Evolutionary conservation across 2,797 vertebrate genomes (phyloP), one percentile per base, ranked within the genome.

Genomic region (Epinephelus malabaricus): DNA sequence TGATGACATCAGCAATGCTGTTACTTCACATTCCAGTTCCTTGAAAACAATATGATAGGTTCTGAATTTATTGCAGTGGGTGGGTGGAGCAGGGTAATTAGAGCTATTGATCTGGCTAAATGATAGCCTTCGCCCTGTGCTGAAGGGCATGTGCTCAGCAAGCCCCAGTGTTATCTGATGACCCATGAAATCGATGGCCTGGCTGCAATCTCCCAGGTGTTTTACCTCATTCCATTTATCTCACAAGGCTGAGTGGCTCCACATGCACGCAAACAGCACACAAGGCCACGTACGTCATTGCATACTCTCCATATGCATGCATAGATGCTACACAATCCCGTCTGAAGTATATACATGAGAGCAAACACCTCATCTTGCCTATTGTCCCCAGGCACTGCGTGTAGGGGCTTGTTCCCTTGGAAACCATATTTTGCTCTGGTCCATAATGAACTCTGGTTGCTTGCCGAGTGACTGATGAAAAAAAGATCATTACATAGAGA

Each of bases 51-150:
- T 78, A 54, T 70, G 77, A 84, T 77, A 67, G 68, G 49, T 63
- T 82, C 66, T 81, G 86, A 87, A 88, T 88, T 77, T 79, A 91
- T 86, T 81, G 82, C 81, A 15, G 66, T 74, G 78, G 92, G 90
- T 82, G 86, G 87, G 90, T 82, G 86, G 87, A 91, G 86, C 60
- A 1, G 72, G 63, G 88, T 92, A 94, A 93, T 93, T 92, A 92
- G 90, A 90, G 85, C 86, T 92, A 95, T 93, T 91, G 94, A 95
- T 94, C 88, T 65, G 85, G 61, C 88, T 92, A 93, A 93, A 92
- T 90, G 90, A 93, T 91, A 91, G 93, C 83, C 84, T 90, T 88
- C 63, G 61, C 82, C 78, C 59, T 56, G 69, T 66, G 91, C 92
- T 92, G 91, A 91, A 93, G 91, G 92, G 91, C 88, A 90, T 84